A percentile compares a stretch with the other conserved stretches of the same genome.
Conservation (phyloP, 2,888 invertebrate genomes). For the Leptopterna dolabrata region DNA sequence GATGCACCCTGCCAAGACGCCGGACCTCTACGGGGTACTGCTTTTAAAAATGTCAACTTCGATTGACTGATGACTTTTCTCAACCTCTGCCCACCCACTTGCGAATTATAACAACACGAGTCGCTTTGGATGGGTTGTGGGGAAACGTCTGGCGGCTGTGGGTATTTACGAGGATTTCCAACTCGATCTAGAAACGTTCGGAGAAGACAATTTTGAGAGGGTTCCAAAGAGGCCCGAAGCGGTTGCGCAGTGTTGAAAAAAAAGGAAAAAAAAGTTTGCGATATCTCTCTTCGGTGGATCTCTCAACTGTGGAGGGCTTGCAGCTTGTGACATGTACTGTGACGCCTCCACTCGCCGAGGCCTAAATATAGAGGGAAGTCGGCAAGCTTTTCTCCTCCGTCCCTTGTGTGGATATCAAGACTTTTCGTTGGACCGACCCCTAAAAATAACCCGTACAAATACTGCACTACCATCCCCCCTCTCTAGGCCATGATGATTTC, state of each 20-base stretch:
- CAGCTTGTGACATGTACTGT: neutral
- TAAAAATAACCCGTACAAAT: neutral
- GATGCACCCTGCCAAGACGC: conserved; percentile 5
- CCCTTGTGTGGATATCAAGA: neutral
- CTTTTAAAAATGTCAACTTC: neutral
- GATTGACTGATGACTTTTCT: conserved; percentile 3
- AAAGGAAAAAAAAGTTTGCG: neutral
- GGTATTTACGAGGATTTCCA: neutral
- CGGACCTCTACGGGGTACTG: neutral
- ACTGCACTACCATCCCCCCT: neutral
- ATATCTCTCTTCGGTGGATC: neutral
- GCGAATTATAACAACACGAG: neutral
- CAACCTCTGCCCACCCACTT: neutral
- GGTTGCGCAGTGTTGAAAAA: neutral
- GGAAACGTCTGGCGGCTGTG: neutral
- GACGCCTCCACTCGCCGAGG: neutral
- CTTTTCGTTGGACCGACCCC: neutral
- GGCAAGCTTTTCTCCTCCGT: neutral
- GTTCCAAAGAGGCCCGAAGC: neutral
- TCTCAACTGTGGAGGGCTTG: neutral
- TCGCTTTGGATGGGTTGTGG: neutral
- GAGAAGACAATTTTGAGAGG: neutral
- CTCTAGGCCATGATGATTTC: neutral
- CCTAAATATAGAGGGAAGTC: neutral
- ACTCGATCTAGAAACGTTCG: neutral